These are phyloP conservation scores for Diploscapter pachys DNA, from an alignment of 1,140 invertebrate species.

Conservation along the genomic window DNA sequence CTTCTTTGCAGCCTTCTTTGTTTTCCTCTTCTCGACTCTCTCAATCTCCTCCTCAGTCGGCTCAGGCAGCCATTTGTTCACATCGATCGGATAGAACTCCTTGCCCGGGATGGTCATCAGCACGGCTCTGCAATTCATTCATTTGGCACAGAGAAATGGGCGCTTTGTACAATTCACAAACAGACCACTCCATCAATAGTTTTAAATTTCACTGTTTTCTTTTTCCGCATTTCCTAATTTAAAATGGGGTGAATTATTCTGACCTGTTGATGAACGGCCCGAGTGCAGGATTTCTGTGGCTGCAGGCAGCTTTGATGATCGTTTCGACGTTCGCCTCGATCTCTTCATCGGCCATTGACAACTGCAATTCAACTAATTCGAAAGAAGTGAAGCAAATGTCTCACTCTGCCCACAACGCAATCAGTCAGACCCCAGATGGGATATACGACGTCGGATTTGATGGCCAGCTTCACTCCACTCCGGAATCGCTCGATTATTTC, in stretches of 20 bases:
- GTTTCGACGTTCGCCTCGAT: conserved; percentile 50
- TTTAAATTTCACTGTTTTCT: background rate
- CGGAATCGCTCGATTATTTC: conserved; percentile 48
- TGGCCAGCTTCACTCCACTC: conserved; percentile 50
- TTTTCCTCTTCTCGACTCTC: conserved; percentile 44
- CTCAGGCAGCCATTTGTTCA: conserved; percentile 45
- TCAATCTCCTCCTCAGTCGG: conserved; percentile 53
- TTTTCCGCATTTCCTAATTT: background rate
- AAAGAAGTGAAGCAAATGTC: conserved; percentile 9
- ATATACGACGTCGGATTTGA: conserved; percentile 50
- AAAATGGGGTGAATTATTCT: background rate
- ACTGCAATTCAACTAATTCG: conserved; percentile 37
- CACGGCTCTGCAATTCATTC: conserved; percentile 31
- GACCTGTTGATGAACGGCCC: conserved; percentile 52
- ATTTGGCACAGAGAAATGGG: background rate
- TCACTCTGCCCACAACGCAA: conserved; percentile 48
- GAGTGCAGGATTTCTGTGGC: conserved; percentile 50
- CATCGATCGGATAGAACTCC: conserved; percentile 43
- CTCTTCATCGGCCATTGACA: conserved; percentile 50
- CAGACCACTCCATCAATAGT: background rate
- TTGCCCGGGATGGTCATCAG: conserved; percentile 50
- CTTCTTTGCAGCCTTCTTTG: conserved; percentile 40
- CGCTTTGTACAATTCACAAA: background rate
- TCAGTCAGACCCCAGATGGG: conserved; percentile 52
- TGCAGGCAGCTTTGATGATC: conserved; percentile 46